Base-by-base conservation (phyloP, 2,113 vertebrate genomes). In the Phainopepla nitens region DNA sequence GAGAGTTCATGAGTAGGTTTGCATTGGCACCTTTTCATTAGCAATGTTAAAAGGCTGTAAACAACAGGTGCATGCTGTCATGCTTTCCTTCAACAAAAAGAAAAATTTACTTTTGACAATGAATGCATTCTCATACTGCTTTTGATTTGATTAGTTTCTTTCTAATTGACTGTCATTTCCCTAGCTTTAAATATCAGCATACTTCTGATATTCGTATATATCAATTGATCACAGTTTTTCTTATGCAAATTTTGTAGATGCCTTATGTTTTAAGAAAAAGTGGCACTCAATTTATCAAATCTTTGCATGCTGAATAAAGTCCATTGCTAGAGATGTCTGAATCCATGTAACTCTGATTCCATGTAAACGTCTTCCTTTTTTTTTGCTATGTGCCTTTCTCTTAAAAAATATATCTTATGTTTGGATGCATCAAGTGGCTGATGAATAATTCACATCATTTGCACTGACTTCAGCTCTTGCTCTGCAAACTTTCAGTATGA, bases 141-240 rank as follows among this genome's bases (percentile, higher is more conserved):
- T 91, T 62, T 44, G 42, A 82, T 85, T 82, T 71, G 42, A 28
- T 54, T 47, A 69, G 14, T 82, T 90, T 90, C 60, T 93, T 93
- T 91, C 35, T 42, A 47, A 45, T 11, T 33, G 17, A n/a, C 60
- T 65, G 22, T 42, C 29, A 53, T 28, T 92, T 77, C 13, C 35
- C 22, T 10, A 29, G 36, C 80, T 56, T 42, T 64, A 41, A 13
- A 19, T 76, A 44, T 25, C 54, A 10, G 18, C 11, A 17, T 39
- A 15, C 25, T 57, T 90, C 35, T 57, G 35, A 25, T 54, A 50
- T 44, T 90, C 0, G 0, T 5, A 10, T 35, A 13, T 23, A 35
- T 60, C n/a, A 49, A 2, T 9, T 58, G 70, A 82, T 56, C 7
- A 1, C 25, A 68, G 2, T 64, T 57, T 73, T 89, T 79, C 42